Evolutionary conservation across 2,888 invertebrate genomes (phyloP).

Genomic region (Mythimna loreyi): DNA sequence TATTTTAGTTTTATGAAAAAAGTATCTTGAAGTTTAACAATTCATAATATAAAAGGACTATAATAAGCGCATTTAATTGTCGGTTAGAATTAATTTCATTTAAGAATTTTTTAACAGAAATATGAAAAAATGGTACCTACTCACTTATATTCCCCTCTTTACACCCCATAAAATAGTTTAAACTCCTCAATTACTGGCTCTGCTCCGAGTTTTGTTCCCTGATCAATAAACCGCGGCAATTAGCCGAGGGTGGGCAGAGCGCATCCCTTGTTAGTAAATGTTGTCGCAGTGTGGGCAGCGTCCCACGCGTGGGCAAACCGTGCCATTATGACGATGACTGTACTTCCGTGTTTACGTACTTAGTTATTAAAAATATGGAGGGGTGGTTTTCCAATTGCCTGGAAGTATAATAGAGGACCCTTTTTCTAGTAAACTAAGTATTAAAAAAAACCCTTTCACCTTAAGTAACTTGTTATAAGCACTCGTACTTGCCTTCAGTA

Average conservation of each 20-base stretch:
- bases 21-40: neutral
- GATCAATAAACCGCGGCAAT: conserved; percentile 60
- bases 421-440: neutral
- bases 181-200: conserved; percentile 17
- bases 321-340: conserved; percentile 37
- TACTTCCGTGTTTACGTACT: conserved; percentile 30
- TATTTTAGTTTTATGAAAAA: too few species aligned
- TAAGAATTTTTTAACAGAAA: neutral
- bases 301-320: conserved; percentile 55
- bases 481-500: neutral
- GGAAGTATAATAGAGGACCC: neutral
- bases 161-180: conserved; percentile 3
- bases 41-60: neutral
- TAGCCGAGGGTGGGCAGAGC: conserved; percentile 32
- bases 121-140: conserved; percentile 7
- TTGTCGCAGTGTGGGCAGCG: conserved; percentile 52
- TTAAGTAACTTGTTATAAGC: neutral
- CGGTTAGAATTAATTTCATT: neutral
- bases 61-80: neutral
- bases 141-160: conserved; percentile 1
- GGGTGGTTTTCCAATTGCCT: conserved; percentile 13
- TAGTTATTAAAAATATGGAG: conserved; percentile 8
- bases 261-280: conserved; percentile 62
- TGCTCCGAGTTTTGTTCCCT: conserved; percentile 29
- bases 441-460: neutral